Evolutionary conservation across 2,797 vertebrate species (phyloP), one percentile per base, ranked within the genome.

Genomic region (Anguilla megastoma): DNA sequence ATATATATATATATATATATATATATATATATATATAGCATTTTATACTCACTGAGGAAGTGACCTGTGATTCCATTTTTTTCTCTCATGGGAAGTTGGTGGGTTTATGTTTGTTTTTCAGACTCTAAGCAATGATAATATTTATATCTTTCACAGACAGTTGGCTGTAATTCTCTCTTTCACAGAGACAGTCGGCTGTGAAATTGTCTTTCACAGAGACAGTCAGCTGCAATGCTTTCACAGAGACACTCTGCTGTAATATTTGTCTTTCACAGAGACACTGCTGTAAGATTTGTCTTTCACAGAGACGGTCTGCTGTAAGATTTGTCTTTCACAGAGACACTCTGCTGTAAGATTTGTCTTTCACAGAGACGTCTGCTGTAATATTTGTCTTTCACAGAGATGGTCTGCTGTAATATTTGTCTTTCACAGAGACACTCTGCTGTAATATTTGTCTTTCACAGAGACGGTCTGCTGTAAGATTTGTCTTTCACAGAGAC

Each of bases 241-340:
- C 50, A 52, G 50, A 52, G 10, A 52, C 6, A 1, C 1, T 52
- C 33, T 36, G 33, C 33, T 36, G 30, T 60, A 21, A 27, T 56
- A 5, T 4, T 9, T 79, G 30, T 74, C 33, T 48, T 84, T 56
- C 41, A 54, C 92, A 96, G 98, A 98, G 0, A 27, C 58, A 60
- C 2, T 60, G 21, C 8, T 66, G 60, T 24, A 63, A 27, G 21
- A 3, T 63, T 36, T 36, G 33, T 36, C 50, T 52, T 52, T 52
- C 50, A 1, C 50, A 52, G 50, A 52, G 10, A 52, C 6, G 10
- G 10, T 52, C 33, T 0, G 33, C 33, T 33, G 33, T 33, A 33
- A 33, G 7, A 0, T 33, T 10, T 33, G 33, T 84, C 33, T 33
- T 33, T 33, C 33, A 33, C 18, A 48, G 36, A 80, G 76, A 48